Evolutionary conservation across 2,888 invertebrate genomes (phyloP), one percentile per base, ranked within the genome.

Genomic region (Drosophila setosimentum): DNA sequence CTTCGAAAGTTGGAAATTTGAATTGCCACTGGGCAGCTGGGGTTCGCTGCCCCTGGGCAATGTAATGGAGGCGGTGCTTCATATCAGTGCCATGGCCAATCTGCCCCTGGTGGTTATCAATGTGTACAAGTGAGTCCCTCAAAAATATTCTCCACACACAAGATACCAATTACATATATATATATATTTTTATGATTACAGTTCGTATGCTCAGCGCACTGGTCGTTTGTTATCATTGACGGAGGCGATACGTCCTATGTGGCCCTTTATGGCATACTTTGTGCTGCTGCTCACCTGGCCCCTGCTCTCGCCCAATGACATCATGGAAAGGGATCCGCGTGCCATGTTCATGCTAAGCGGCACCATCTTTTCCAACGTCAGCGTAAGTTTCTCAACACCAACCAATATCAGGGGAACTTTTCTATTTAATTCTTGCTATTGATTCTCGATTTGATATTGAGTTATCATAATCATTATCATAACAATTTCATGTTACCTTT

Each of bases 331-430:
- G 64, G 97, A 98, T 91, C 98, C 99, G 0, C 94, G 99, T 80
- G 95, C 97, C 63, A 96, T 98, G 93, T 98, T 96, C 92, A 95
- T 98, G 92, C 95, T 98, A 71, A 96, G 97, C 73, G 99, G 99
- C 82, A 98, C 98, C 48, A 96, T 99, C 77, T 99, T 99, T 94
- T 98, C 99, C 32, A 99, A 99, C 93, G 98, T 99, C 91, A 97
- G 98, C 92, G 99, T 99, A 94, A 96, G 97, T 96, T 40, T 2
- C 13, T 42, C 16, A 45, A 24, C 45, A 4, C 7, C 24, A 45
- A 30, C 50, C n/a, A 35, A 35, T 35, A 35, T 35, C 65, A 27
- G 27, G 40, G 16, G 6, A 54, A 54, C 29, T 37, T 16, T 27
- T 55, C 10, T 13, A 11, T 27, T 18, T 7, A 18, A 40, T 24